Evolutionary conservation across 2,888 invertebrate genomes (phyloP).

Genomic region (Caenorhabditis auriculariae): DNA sequence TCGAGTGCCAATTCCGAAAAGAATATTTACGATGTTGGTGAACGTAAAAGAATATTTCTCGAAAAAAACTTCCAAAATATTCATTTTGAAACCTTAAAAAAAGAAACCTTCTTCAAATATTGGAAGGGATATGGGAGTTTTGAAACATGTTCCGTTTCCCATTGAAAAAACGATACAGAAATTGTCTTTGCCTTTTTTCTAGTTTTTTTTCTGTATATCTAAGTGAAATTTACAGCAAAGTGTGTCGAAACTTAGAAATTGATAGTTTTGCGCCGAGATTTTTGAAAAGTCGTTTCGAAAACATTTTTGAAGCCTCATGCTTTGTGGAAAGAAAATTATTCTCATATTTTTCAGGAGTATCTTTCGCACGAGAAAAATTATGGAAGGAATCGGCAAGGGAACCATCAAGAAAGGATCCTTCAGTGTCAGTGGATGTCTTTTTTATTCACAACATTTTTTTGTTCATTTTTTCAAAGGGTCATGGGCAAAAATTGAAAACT

Average conservation of each 20-base stretch:
- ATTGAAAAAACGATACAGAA: slow-evolving; percentile 1
- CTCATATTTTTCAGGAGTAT: slow-evolving; percentile 88
- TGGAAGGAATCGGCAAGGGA: slow-evolving; percentile 79
- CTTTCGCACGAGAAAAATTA: slow-evolving; percentile 77
- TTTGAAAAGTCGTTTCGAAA: no score
- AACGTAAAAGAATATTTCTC: no score
- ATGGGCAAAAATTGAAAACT: background rate
- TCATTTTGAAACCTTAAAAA: background rate
- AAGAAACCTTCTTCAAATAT: background rate
- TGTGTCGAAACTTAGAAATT: background rate
- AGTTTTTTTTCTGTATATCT: no score
- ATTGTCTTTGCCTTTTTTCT: no score
- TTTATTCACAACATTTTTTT: slow-evolving; percentile 1
- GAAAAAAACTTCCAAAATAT: background rate
- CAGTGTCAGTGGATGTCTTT: slow-evolving; percentile 69
- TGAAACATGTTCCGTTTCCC: background rate
- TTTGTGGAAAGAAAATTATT: no score
- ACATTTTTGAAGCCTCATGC: no score
- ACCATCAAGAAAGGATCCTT: slow-evolving; percentile 80
- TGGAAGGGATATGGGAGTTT: no score
- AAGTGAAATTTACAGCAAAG: slow-evolving; percentile 6
- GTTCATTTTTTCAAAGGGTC: background rate
- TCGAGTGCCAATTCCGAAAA: slow-evolving; percentile 6
- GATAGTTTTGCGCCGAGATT: background rate
- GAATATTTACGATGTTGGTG: slow-evolving; percentile 24